phyloP scores from a whole-genome alignment of 2,888 invertebrate species.

The Allygus modestus region DNA sequence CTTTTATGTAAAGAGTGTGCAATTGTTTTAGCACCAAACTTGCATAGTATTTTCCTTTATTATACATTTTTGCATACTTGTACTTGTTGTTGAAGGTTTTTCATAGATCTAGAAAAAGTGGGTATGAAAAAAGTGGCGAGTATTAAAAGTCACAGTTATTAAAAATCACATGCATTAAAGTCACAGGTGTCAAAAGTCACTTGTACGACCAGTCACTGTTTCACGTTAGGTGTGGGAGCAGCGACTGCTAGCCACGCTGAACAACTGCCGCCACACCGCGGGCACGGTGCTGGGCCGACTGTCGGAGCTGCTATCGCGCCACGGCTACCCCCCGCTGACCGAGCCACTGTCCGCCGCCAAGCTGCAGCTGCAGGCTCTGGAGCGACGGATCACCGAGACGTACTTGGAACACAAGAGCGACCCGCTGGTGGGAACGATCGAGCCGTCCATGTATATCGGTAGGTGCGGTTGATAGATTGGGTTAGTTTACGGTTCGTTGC shows the following conservation, averaged over 20 bases:
- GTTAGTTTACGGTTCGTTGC: too few relatives aligned
- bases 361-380: constrained; percentile 71
- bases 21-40: too few relatives aligned
- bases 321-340: constrained; percentile 86
- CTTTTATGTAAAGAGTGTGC: too few relatives aligned
- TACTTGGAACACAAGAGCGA: constrained; percentile 95
- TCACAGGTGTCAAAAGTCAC: too few relatives aligned
- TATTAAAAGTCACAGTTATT: too few relatives aligned
- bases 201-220: neutral
- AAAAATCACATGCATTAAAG: neutral
- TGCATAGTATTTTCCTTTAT: too few relatives aligned
- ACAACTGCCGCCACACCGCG: constrained; percentile 92
- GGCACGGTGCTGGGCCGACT: constrained; percentile 85
- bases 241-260: constrained; percentile 89
- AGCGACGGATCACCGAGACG: constrained; percentile 82
- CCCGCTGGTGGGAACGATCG: constrained; percentile 96
- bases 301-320: constrained; percentile 81
- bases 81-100: too few relatives aligned
- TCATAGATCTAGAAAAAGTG: too few relatives aligned
- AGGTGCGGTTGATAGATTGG: too few relatives aligned
- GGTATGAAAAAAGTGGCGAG: too few relatives aligned
- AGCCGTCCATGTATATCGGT: constrained; percentile 96
- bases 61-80: too few relatives aligned
- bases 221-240: constrained; percentile 84
- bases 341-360: constrained; percentile 83